Evolutionary conservation across 2,797 vertebrate genomes (phyloP), one percentile per base, ranked within the genome.

Genomic region (Cheirogaleus major): DNA sequence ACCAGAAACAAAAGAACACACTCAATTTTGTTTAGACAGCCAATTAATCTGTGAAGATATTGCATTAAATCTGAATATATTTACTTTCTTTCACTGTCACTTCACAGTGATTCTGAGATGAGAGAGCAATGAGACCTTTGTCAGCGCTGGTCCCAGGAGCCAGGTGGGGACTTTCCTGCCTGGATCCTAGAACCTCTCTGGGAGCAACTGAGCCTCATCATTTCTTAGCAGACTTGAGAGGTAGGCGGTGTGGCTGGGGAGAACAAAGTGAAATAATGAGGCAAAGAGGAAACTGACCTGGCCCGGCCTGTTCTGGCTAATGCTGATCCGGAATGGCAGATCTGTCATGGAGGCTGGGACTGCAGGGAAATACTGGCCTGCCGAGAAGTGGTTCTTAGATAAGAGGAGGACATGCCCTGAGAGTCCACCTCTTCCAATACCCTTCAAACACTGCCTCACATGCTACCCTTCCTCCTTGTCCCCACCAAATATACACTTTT

Each of bases 381-480:
- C 1, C 41, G 7, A 13, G 6, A 25, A 4, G 1, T 57, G 27
- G 43, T 14, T n/a, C 17, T 61, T 61, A 55, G 27, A 27, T 14
- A 41, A 73, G 43, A 41, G 30, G 9, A 61, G 11, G 6, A 25
- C 8, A 78, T 10, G 10, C 7, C 18, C 7, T 38, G 5, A 30
- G 67, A 63, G 5, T 76, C 1, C 41, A 5, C 5, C 57, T 45
- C n/a, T 75, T 41, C 73, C 27, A 11, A 67, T 23, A n/a, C 30
- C 32, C 22, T 55, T 79, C 63, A 63, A n/a, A 14, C 32, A 17
- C 76, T 67, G 32, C 50, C 23, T 81, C 65, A n/a, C 32, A 63
- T 15, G 5, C 1, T 14, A 2, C 3, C 12, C 32, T 45, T 7
- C 23, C 20, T 55, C 1, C 8, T 10, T 0, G 0, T 35, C 9